A percentile compares a stretch with the other conserved stretches of the same genome.
phyloP scores from a whole-genome alignment of 2,113 vertebrate genomes.

The Cromileptes altivelis region DNA sequence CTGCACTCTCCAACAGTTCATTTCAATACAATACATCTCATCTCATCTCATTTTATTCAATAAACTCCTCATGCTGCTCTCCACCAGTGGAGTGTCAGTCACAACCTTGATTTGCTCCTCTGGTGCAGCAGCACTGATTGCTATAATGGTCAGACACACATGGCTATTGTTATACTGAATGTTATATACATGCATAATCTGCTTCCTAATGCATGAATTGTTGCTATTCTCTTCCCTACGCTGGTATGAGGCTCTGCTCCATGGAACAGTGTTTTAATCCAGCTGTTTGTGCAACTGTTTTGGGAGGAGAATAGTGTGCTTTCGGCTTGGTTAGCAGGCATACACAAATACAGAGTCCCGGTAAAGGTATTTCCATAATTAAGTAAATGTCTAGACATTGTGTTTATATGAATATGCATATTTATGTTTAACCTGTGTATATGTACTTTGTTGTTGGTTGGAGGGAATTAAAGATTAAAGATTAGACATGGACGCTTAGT shows the following conservation, averaged over 20 bases:
- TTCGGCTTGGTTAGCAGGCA: neutral
- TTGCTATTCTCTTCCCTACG: neutral
- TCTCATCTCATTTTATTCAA: conserved; percentile 34
- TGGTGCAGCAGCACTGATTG: conserved; percentile 31
- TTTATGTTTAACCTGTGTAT: conserved; percentile 13
- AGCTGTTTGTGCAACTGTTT: conserved; percentile 8
- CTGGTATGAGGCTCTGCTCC: neutral
- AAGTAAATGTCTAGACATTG: neutral
- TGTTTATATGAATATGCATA: neutral
- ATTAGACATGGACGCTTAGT: conserved; percentile 64
- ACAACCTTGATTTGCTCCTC: conserved; percentile 19
- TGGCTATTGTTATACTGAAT: conserved; percentile 1
- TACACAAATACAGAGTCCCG: neutral
- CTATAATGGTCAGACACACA: conserved; percentile 11
- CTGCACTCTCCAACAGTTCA: neutral
- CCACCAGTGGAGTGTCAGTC: conserved; percentile 34
- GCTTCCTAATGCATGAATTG: neutral
- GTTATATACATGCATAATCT: conserved; percentile 15
- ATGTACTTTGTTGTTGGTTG: conserved; percentile 18
- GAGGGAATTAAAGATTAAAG: conserved; percentile 41
- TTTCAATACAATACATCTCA: conserved; percentile 15
- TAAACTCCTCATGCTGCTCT: conserved; percentile 28
- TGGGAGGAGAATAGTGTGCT: neutral
- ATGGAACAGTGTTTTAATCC: conserved; percentile 2
- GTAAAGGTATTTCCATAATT: neutral